phyloP scores from a whole-genome alignment of 2,113 vertebrate species.

The crab-eating macaque (Macaca fascicularis) region DNA sequence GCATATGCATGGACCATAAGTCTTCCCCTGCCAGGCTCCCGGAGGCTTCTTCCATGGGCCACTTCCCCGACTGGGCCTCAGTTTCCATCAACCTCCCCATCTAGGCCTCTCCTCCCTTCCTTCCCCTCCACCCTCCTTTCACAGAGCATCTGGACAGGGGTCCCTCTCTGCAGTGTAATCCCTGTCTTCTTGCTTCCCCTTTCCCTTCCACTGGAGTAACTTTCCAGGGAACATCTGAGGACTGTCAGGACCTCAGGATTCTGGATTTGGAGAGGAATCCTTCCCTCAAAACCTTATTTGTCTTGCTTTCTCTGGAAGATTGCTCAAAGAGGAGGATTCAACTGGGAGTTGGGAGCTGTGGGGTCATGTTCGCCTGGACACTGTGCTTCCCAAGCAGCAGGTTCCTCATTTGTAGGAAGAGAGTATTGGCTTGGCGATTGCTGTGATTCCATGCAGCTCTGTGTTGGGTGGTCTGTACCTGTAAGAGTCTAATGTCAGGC shows the following conservation, averaged over 20 bases:
- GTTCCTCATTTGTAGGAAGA: not conserved
- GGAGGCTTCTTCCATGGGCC: not conserved
- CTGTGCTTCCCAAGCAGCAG: not conserved
- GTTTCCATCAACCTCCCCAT: not conserved
- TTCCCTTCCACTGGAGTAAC: not conserved
- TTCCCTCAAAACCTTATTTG: not conserved
- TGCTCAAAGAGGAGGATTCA: slow-evolving; percentile 30
- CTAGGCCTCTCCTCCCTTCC: not conserved
- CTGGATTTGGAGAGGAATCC: not conserved
- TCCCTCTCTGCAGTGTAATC: not conserved
- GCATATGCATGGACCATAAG: not conserved
- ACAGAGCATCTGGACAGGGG: not conserved
- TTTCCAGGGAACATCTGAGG: slow-evolving; percentile 12
- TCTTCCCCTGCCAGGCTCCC: not conserved
- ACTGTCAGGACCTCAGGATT: not conserved
- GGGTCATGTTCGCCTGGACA: not conserved
- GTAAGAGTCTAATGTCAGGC: not conserved
- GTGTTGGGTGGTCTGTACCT: not conserved
- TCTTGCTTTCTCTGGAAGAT: slow-evolving; percentile 3
- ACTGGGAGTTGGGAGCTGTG: not conserved
- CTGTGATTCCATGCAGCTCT: not conserved
- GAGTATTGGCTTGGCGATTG: too few species aligned
- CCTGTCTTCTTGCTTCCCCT: not conserved
- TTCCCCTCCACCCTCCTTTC: not conserved
- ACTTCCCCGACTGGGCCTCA: not conserved